These are phyloP conservation scores for Priocnemis perturbator DNA, from an alignment of 2,888 invertebrate genomes.

Conservation along the genomic window DNA sequence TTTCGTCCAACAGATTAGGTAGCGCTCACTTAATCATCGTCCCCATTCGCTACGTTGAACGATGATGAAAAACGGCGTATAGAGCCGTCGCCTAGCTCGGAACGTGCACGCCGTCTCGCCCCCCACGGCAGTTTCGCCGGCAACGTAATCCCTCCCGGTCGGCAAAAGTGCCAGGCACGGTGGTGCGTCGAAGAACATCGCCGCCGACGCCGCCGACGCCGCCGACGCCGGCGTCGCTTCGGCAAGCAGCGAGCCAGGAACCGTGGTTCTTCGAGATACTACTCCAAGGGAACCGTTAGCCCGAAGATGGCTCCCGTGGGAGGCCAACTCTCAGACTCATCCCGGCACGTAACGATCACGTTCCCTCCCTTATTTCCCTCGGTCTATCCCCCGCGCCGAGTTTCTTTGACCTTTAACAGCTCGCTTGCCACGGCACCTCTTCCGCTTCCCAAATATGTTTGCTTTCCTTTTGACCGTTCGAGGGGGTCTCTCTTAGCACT, in stretches of 20 bases:
- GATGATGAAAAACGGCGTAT: no score
- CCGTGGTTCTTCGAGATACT: slow-evolving; percentile 52
- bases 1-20: no score
- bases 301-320: slow-evolving; percentile 67
- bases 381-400: slow-evolving; percentile 37
- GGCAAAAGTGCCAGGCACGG: slow-evolving; percentile 52
- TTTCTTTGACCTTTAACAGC: slow-evolving; percentile 55
- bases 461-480: slow-evolving; percentile 14
- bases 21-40: no score
- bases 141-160: slow-evolving; percentile 48
- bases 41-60: no score
- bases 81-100: no score
- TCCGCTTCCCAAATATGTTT: slow-evolving; percentile 25
- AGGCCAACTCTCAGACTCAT: slow-evolving; percentile 70
- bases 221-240: no score
- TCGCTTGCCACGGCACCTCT: slow-evolving; percentile 57
- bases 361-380: slow-evolving; percentile 58
- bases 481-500: no score
- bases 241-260: slow-evolving; percentile 28
- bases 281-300: slow-evolving; percentile 68
- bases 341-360: slow-evolving; percentile 67
- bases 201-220: not conserved
- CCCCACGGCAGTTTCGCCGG: slow-evolving; percentile 60
- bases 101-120: no score
- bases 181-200: slow-evolving; percentile 7